Evolutionary conservation across 92 coral and sea anemone genomes (phyloP), one percentile per base, ranked within the genome.

Genomic region (Desmophyllum pertusum): DNA sequence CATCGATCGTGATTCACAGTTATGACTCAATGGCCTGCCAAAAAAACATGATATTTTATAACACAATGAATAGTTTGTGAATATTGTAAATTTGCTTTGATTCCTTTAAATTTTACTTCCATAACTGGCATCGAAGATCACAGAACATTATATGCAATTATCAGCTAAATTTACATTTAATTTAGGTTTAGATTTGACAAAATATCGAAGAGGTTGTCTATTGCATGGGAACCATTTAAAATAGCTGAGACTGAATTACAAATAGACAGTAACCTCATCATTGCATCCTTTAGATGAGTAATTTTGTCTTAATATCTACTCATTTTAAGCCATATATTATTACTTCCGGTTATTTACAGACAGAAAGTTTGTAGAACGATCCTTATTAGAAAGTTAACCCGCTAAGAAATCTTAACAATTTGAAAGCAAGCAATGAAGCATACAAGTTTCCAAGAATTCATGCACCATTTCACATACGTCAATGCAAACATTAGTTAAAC

Each of bases 361-460:
- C 36, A n/a, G 23, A 27, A 25, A 43, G 1, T 78, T 46, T 36
- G 21, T 35, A 67, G 78, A 57, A 39, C 29, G 40, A 71, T 25
- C 70, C 11, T 27, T n/a, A n/a, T n/a, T 42, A 67, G 43, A 33
- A 41, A 45, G 15, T 41, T 31, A 2, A 27, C 23, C 29, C 11
- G 25, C 29, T 31, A 50, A 52, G 27, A 55, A 55, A 25, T 38
- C 5, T 21, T 3, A 27, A 17, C 19, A 9, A 45, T 77, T 67
- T 67, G 31, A 18, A 14, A 13, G 86, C 5, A 23, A 35, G 79
- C 86, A 70, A 6, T 72, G 42, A 53, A 39, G 86, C 79, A 31
- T 53, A 27, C 57, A 18, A 41, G n/a, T 82, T 82, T 82, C 86
- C 61, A 71, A 45, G 86, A 82, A 82, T 71, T 59, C 71, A 82